Evolutionary conservation across 2,888 invertebrate genomes (phyloP).

Genomic region (Philereme transversata): DNA sequence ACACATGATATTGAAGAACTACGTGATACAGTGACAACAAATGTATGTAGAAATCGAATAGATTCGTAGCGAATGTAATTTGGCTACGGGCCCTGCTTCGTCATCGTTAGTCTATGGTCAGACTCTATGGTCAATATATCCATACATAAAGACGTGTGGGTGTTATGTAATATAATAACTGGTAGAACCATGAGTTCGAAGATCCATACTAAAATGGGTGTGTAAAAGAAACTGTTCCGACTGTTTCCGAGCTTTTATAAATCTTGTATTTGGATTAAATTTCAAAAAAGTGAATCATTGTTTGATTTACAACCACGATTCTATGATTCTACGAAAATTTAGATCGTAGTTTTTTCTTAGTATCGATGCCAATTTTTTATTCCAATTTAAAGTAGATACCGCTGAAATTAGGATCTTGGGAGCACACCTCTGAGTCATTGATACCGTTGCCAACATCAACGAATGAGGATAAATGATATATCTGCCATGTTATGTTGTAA

Average conservation of each 20-base stretch:
- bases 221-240: too few relatives aligned
- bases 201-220: too few relatives aligned
- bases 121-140: too few relatives aligned
- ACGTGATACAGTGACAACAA: too few relatives aligned
- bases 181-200: too few relatives aligned
- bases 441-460: conserved; percentile 66
- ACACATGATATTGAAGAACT: too few relatives aligned
- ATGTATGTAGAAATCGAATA: too few relatives aligned
- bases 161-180: too few relatives aligned
- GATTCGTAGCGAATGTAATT: too few relatives aligned
- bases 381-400: conserved; percentile 37
- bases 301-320: conserved; percentile 17
- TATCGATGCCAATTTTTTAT: conserved; percentile 45
- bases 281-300: conserved; percentile 14
- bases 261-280: neutral
- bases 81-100: too few relatives aligned
- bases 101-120: too few relatives aligned
- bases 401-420: conserved; percentile 60
- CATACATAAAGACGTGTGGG: too few relatives aligned
- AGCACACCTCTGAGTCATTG: conserved; percentile 72
- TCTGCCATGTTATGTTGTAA: conserved; percentile 1
- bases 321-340: conserved; percentile 11
- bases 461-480: conserved; percentile 37
- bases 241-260: neutral
- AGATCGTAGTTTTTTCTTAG: conserved; percentile 35